Evolutionary conservation across 64 coral and sea anemone genomes (phyloP).

Genomic region (Hydrozoanthus tunicans): DNA sequence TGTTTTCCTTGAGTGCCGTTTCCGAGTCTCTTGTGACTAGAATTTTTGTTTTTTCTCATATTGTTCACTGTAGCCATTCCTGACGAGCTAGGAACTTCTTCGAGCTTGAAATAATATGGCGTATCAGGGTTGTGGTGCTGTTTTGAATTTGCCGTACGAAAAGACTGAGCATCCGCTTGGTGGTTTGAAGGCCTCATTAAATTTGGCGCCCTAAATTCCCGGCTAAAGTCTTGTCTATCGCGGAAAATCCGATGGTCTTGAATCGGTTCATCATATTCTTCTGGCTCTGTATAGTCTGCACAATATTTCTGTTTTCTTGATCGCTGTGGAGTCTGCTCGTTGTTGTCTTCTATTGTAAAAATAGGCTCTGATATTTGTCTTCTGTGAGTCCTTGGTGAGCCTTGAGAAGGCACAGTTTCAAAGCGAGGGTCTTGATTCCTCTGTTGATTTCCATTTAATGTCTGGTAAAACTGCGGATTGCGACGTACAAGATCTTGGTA

Average conservation of each 20-base stretch:
- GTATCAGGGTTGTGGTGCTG: background rate
- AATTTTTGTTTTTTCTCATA: background rate
- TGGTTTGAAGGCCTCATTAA: background rate
- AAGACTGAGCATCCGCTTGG: background rate
- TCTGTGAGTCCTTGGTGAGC: background rate
- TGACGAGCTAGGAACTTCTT: background rate
- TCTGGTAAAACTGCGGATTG: background rate
- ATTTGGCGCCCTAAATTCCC: background rate
- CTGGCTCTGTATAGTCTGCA: background rate
- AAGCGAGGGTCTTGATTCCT: background rate
- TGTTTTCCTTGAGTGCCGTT: background rate
- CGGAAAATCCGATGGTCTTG: background rate
- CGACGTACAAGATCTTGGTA: background rate
- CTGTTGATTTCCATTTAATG: background rate
- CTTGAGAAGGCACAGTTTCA: background rate
- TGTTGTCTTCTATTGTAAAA: background rate
- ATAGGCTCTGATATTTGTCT: background rate
- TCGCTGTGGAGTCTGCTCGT: background rate
- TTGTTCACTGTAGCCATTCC: background rate
- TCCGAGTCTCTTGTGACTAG: background rate
- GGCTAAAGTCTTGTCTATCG: background rate
- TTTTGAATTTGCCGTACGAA: background rate
- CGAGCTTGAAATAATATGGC: conserved; percentile 19
- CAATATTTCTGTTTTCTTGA: background rate
- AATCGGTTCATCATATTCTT: background rate